Conservation (phyloP, 2,113 vertebrate genomes). For the Camelus bactrianus region DNA sequence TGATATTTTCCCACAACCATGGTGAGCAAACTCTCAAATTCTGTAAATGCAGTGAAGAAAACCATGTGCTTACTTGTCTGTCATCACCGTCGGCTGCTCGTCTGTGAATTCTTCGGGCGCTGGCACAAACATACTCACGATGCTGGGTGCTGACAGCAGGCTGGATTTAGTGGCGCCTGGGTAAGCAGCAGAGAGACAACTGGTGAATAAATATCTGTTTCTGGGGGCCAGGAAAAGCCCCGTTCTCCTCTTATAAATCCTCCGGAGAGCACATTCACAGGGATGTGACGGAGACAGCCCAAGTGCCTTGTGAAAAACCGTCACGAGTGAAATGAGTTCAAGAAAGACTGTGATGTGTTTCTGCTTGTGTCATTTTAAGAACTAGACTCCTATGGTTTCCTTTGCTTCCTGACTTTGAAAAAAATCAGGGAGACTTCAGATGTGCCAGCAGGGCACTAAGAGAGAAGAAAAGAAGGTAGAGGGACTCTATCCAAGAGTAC, state of each 20-base stretch:
- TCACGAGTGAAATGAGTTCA: neutral
- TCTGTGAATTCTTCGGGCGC: conserved; percentile 98
- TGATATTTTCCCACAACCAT: neutral
- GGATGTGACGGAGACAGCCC: neutral
- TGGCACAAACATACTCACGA: conserved; percentile 99
- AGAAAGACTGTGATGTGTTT: conserved; percentile 49
- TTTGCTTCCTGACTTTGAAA: neutral
- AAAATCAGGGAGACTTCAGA: neutral
- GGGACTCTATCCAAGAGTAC: neutral
- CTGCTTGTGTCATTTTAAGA: neutral
- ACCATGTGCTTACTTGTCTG: conserved; percentile 93
- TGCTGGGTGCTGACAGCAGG: conserved; percentile 97
- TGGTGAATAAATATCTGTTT: conserved; percentile 15
- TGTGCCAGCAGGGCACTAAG: neutral
- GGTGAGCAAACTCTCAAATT: neutral
- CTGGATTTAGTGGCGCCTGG: conserved; percentile 97
- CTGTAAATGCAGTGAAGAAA: neutral
- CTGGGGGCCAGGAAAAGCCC: neutral
- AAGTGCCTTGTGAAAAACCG: neutral
- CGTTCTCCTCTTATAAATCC: neutral
- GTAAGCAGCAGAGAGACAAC: neutral
- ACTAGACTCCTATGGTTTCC: neutral
- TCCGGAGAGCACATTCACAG: neutral
- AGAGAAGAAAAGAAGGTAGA: neutral
- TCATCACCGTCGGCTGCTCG: conserved; percentile 96